Base-by-base conservation (phyloP, 2,888 invertebrate genomes). In the Agonopterix alstromeriana region DNA sequence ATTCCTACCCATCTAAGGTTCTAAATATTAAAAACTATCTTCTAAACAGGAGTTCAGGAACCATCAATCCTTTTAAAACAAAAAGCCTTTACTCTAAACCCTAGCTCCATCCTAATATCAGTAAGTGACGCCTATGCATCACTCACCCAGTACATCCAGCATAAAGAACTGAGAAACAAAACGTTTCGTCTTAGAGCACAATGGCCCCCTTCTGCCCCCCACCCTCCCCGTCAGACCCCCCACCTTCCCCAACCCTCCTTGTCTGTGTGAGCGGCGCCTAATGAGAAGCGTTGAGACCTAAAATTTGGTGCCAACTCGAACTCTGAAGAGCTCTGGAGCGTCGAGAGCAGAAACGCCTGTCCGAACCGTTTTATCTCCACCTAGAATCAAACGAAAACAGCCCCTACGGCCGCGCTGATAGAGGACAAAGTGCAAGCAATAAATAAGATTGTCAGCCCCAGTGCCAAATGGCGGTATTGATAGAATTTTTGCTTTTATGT, bases 281-380 rank as follows among this genome's bases (percentile, higher is more conserved):
- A 86, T 84, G 84, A 85, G 84, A 82, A 82, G 75, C 83, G 81
- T 79, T 74, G 80, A 73, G 75, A 83, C 73, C 83, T 82, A 79
- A 86, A 86, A 86, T 86, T 85, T 78, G 80, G 84, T 81, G 82
- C 85, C 84, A 84, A 82, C 83, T 86, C 85, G 77, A 84, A 84
- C 81, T 80, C 73, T 74, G 67, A 73, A 84, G 79, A 76, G 73
- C 75, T 70, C 74, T 79, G 70, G 68, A 76, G 36, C 17, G 60
- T 63, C 56, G 60, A 74, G 71, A 63, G 65, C 63, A 61, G 63
- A 65, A 73, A 65, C 61, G 65, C 58, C 64, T 62, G 60, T 55
- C 65, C 65, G 64, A 54, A 57, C 48, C 42, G 45, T 17, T 49
- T 50, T 43, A 51, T 42, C 41, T 14, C 40, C 48, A 51, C 47